Evolutionary conservation across 2,888 invertebrate species (phyloP).

Genomic region (Cerastoderma edule): DNA sequence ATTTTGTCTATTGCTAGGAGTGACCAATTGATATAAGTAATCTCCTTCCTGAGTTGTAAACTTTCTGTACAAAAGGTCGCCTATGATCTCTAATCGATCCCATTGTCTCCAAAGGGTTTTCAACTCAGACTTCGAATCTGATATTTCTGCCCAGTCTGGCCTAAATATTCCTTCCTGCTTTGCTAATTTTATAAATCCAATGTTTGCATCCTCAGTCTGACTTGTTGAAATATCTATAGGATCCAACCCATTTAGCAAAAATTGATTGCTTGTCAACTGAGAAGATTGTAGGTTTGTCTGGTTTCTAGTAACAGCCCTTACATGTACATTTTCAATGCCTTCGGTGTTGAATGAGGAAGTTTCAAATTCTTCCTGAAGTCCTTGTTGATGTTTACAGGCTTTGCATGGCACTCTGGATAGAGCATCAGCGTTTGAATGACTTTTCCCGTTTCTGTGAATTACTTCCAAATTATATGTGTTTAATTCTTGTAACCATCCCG

Average conservation of each 20-base stretch:
- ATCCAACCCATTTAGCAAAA: slow-evolving; percentile 30
- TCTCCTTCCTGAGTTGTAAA: slow-evolving; percentile 30
- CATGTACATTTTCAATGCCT: neutral
- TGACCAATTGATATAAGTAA: slow-evolving; percentile 20
- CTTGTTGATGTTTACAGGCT: slow-evolving; percentile 36
- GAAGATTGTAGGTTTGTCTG: neutral
- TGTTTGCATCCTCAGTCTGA: slow-evolving; percentile 30
- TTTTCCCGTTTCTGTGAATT: slow-evolving; percentile 32
- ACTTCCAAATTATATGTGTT: slow-evolving; percentile 41
- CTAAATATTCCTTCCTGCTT: neutral
- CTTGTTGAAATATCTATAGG: slow-evolving; percentile 6
- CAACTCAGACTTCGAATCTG: slow-evolving; percentile 6
- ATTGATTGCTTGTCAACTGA: slow-evolving; percentile 19
- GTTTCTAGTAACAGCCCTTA: slow-evolving; percentile 25
- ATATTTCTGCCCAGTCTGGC: slow-evolving; percentile 37
- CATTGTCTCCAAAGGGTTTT: slow-evolving; percentile 57
- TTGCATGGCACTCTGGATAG: slow-evolving; percentile 40
- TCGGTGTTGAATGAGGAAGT: too few relatives aligned
- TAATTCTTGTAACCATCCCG: slow-evolving; percentile 44
- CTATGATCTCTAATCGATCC: slow-evolving; percentile 47
- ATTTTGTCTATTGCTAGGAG: slow-evolving; percentile 5
- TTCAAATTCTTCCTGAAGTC: slow-evolving; percentile 5
- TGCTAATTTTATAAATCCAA: slow-evolving; percentile 8
- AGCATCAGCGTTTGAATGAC: too few relatives aligned
- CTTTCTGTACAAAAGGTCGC: slow-evolving; percentile 46